These are phyloP conservation scores for Todiramphus saurophagus DNA, from an alignment of 2,113 vertebrate species.

Conservation along the genomic window DNA sequence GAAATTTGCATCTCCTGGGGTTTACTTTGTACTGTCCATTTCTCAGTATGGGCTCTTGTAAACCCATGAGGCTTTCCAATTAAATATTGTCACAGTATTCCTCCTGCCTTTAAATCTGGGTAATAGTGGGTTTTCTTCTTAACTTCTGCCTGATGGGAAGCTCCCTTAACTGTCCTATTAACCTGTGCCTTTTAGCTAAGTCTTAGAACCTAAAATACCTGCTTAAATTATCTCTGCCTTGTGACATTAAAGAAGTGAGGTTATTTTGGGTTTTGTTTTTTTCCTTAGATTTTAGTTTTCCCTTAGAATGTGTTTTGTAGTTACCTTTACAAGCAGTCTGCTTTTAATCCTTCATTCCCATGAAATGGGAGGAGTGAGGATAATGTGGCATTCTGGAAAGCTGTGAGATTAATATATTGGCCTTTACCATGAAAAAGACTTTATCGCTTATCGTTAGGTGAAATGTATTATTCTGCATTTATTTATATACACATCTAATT, in stretches of 20 bases:
- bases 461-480: neutral
- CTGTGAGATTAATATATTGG: neutral
- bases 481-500: neutral
- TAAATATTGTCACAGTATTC: neutral
- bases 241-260: neutral
- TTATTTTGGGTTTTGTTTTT: too few relatives aligned
- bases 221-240: neutral
- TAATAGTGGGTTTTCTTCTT: neutral
- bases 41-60: neutral
- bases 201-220: neutral
- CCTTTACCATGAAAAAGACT: neutral
- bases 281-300: neutral
- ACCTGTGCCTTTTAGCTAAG: neutral
- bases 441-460: neutral
- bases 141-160: neutral
- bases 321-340: neutral
- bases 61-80: neutral
- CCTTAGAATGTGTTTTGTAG: neutral
- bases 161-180: neutral
- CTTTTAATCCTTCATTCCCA: neutral
- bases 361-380: neutral
- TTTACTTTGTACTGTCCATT: neutral
- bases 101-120: neutral
- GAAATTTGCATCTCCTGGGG: neutral
- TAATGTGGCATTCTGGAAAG: neutral